Evolutionary conservation across 1,140 invertebrate genomes (phyloP), one percentile per base, ranked within the genome.

Genomic region (Antheraea mylitta): DNA sequence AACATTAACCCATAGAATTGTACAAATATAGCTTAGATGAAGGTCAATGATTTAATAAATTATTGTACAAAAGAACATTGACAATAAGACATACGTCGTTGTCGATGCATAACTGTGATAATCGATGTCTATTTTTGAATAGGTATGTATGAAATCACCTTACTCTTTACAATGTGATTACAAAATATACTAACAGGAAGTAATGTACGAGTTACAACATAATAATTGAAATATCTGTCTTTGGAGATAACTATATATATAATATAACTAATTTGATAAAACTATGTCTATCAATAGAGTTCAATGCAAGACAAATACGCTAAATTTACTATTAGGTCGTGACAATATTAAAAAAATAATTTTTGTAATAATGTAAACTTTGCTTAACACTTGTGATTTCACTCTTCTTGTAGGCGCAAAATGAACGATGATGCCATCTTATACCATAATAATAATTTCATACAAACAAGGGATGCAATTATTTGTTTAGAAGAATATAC

Each of bases 11-110:
- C 22, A 65, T 22, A 65, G 42, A 65, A 48, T 75, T 64, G 22
- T 60, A 66, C 75, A 77, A 77, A 80, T 79, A 80, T 75, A 76
- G 77, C 64, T 70, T 37, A 81, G 79, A 81, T 85, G 79, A 81
- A 83, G 82, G 80, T 65, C 78, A 76, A 22, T 38, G 77, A 85
- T 82, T 74, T 37, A 72, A 69, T 75, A 75, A 75, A 77, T 76
- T 76, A 69, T 69, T 69, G 65, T 64, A 86, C 79, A 86, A 88
- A 82, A 80, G 81, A 77, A 66, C 70, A 71, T 79, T 76, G 69
- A 78, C 74, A 69, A 75, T 73, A 76, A 80, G 61, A 74, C 65
- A 74, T 74, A 78, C 72, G 68, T 72, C 68, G 63, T 65, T 42
- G 45, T 53, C 45, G 84, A 84, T 86, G 62, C 61, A 64, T 66